Base-by-base conservation (phyloP, 2,888 invertebrate genomes). In the Myathropa florea region DNA sequence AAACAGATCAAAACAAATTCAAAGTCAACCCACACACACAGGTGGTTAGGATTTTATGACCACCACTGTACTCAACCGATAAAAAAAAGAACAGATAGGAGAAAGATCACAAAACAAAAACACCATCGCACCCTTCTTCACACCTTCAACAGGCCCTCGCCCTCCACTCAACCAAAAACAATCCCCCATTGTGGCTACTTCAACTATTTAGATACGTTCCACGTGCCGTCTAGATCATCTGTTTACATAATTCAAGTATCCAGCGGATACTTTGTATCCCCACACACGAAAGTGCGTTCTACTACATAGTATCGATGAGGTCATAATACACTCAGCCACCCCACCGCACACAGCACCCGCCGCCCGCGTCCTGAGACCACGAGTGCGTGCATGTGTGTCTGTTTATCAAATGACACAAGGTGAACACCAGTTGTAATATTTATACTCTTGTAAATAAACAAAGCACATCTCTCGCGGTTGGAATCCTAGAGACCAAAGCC, bases 381-480 rank as follows among this genome's bases (percentile, higher is more conserved):
- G 21, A 24, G 65, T 36, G 77, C 46, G 6, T 46, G 60, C 28
- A n/a, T n/a, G n/a, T n/a, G n/a, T n/a, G 26, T 75, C 1, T 76
- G 76, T 82, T 83, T 83, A 79, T 64, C 83, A 76, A 81, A 77
- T 81, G 81, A 85, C 84, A 85, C 84, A 85, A 81, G 81, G 81
- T 81, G 76, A 85, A 85, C 53, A 81, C 65, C 76, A 68, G 68
- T 85, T 85, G 81, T 85, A 77, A 81, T 85, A 77, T 81, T 84
- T 81, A 84, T 71, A 68, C 71, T 76, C 26, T 77, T 68, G 80
- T 68, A 77, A 85, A 81, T 81, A 85, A 85, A 85, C 72, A 81
- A 63, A 46, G 46, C 57, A 57, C 57, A 12, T 23, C 46, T 26
- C 65, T 30, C 59, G 39, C 63, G 28, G 59, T 71, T 76, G 55